Conservation (phyloP, 2,113 vertebrate species). For the Charina bottae region DNA sequence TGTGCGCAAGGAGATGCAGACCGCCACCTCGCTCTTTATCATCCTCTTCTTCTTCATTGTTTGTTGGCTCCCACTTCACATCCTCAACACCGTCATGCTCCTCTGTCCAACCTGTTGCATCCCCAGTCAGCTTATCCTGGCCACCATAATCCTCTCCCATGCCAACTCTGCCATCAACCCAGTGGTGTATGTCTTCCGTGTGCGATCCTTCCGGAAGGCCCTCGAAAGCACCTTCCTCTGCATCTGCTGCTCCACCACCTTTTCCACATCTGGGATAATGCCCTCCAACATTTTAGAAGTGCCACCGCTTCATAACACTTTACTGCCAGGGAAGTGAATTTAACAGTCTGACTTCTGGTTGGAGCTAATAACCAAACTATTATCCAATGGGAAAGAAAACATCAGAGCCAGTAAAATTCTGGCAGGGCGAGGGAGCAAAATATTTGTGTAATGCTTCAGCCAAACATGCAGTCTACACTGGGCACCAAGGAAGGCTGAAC, state of each 20-base stretch:
- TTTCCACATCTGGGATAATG: background rate
- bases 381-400: background rate
- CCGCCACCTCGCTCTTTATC: constrained; percentile 53
- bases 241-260: background rate
- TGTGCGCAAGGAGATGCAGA: constrained; percentile 44
- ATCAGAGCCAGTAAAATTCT: background rate
- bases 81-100: constrained; percentile 43
- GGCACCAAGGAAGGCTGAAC: background rate
- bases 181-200: constrained; percentile 55
- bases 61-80: constrained; percentile 61
- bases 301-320: background rate
- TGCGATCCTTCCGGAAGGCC: constrained; percentile 51
- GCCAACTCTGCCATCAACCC: constrained; percentile 62
- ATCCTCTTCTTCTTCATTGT: constrained; percentile 48
- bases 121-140: constrained; percentile 1
- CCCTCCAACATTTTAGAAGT: background rate
- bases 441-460: background rate
- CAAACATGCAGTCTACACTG: background rate
- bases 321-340: constrained; percentile 43
- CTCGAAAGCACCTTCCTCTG: constrained; percentile 29
- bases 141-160: constrained; percentile 55
- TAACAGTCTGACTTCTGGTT: background rate
- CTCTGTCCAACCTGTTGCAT: constrained; percentile 41
- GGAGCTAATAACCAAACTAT: background rate
- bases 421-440: background rate